Percentiles rank a stretch among this genome's conserved stretches.
These are phyloP conservation scores for Sphinx pinastri DNA, from an alignment of 2,888 invertebrate species.

Conservation along the genomic window DNA sequence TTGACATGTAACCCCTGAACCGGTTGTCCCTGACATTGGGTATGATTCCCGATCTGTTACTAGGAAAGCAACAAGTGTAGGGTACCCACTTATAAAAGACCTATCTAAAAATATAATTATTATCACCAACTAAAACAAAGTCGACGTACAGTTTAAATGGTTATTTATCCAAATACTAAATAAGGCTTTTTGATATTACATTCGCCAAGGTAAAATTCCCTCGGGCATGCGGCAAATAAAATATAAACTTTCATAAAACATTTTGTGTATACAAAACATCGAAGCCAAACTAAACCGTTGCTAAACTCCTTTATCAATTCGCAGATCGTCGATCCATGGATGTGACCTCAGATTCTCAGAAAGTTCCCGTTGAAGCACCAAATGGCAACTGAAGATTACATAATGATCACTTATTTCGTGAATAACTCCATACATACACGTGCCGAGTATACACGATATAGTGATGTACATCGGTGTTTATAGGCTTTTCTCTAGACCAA, in stretches of 20 bases:
- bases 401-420: slow-evolving; percentile 75
- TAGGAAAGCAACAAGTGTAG: too few species aligned
- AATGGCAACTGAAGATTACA: slow-evolving; percentile 64
- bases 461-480: slow-evolving; percentile 31
- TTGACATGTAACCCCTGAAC: background rate
- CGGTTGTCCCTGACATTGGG: too few species aligned
- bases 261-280: background rate
- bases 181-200: too few species aligned
- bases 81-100: too few species aligned
- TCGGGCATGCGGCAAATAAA: too few species aligned
- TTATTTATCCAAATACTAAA: too few species aligned
- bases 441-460: slow-evolving; percentile 39
- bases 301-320: slow-evolving; percentile 14
- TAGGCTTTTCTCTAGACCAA: background rate
- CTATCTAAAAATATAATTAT: too few species aligned
- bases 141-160: too few species aligned
- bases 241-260: background rate
- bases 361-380: slow-evolving; percentile 40
- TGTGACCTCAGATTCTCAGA: slow-evolving; percentile 54
- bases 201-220: too few species aligned
- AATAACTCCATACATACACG: slow-evolving; percentile 57
- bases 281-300: background rate
- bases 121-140: too few species aligned
- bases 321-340: slow-evolving; percentile 29
- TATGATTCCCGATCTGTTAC: too few species aligned